Base-by-base conservation (phyloP, 2,888 invertebrate species). In the Rhingia rostrata region DNA sequence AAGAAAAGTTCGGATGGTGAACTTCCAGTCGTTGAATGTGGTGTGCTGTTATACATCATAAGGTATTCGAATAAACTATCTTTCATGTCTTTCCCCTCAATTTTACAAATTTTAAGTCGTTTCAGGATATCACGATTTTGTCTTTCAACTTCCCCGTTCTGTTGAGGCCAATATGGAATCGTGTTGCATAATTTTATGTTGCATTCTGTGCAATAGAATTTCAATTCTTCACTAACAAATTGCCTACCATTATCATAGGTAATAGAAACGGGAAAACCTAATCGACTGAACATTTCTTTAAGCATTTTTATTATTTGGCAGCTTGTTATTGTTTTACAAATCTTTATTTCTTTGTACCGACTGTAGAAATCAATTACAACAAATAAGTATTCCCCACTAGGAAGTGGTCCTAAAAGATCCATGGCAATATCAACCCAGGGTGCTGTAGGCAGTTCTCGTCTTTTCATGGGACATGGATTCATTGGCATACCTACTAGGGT, bases 171-270 rank as follows among this genome's bases (percentile, higher is more conserved):
- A 32, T 66, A 60, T 22, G 74, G 66, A 43, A 60, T 66, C 14
- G 39, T 67, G 12, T 60, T 75, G 33, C 43, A 75, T 33, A 75
- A 39, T 35, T 35, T 39, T 32, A 87, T 86, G 63, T 73, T 79
- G 63, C 75, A 84, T 33, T 79, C 56, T 6, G 37, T 72, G 45
- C 85, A 86, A 53, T 72, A 86, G 1, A 4, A 10, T 10, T 81
- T 86, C 39, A 86, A 87, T 64, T 86, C 82, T 30, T 77, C 58
- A 41, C 86, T 86, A 14, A 73, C 63, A 60, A 80, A 86, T 66
- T 87, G 82, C 45, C 73, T 72, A 4, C 86, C 86, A 80, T 83
- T 87, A 72, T 86, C 86, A 10, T 77, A 75, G 56, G 86, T 84
- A 49, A 86, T 69, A n/a, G 83, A 63, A 53, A 63, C 73, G 22